Evolutionary conservation across 2,797 vertebrate genomes (phyloP).

Genomic region (Macropodus opercularis): DNA sequence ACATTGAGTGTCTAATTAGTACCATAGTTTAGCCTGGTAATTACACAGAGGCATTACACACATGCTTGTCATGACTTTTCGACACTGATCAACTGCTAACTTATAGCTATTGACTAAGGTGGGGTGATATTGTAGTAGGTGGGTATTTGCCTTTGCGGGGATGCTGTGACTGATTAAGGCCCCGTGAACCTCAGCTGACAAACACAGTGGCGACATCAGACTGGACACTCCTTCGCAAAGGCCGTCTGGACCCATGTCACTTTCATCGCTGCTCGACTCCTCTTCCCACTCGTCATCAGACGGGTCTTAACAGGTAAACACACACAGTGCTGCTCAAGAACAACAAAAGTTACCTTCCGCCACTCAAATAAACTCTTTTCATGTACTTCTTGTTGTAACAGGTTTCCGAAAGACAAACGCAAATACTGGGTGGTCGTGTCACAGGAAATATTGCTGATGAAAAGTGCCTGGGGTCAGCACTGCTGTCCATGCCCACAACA

Average conservation of each 20-base stretch:
- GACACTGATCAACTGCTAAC: background rate
- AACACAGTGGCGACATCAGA: slow-evolving; percentile 91
- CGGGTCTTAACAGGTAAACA: slow-evolving; percentile 78
- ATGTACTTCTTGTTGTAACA: slow-evolving; percentile 4
- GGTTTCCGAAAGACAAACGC: slow-evolving; percentile 25
- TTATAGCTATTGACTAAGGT: background rate
- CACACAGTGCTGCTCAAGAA: slow-evolving; percentile 5
- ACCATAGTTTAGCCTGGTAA: background rate
- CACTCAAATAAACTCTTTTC: slow-evolving; percentile 3
- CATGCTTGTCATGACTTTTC: background rate
- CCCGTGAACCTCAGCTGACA: slow-evolving; percentile 90
- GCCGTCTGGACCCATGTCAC: slow-evolving; percentile 87
- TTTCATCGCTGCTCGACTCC: slow-evolving; percentile 94
- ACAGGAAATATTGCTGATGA: slow-evolving; percentile 54
- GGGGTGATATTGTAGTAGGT: background rate
- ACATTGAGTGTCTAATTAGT: background rate
- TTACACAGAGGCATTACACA: background rate
- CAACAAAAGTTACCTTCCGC: background rate
- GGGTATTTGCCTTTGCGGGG: slow-evolving; percentile 88
- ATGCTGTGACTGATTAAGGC: slow-evolving; percentile 88
- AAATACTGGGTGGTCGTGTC: slow-evolving; percentile 40
- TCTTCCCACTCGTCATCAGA: slow-evolving; percentile 98
- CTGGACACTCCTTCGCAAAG: slow-evolving; percentile 78
- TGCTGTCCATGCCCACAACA: slow-evolving; percentile 54
- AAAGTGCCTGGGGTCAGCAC: slow-evolving; percentile 49